Evolutionary conservation across 1,140 invertebrate genomes (phyloP), one percentile per base, ranked within the genome.

Genomic region (Chrysoperla carnea): DNA sequence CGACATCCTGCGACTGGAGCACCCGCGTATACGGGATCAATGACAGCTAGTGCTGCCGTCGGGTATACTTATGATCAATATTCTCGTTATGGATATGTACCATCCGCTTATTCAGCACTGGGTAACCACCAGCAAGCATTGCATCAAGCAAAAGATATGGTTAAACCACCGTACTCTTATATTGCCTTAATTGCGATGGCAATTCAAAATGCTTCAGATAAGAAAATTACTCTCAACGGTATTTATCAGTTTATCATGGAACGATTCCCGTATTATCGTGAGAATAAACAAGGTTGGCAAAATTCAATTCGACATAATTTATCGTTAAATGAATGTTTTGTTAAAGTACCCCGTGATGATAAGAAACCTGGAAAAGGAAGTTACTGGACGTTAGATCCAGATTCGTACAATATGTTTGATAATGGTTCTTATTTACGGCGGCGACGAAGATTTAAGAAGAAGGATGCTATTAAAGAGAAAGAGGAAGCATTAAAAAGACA

Each of bases 241-340:
- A 99, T 99, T 54, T 99, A 99, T 59, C 85, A 94, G 62, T 98
- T 93, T 58, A 99, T 99, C 47, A 98, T 98, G 83, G 91, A 96
- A 49, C 70, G 86, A 4, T 99, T 97, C 58, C 91, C 92, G 0
- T 98, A 95, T 57, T 98, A 97, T 61, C 68, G 93, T n/a, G 89
- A 97, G 58, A 96, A 90, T 61, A 93, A 92, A 58, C 90, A 95
- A 61, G 79, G 86, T 40, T 91, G 87, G 87, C 90, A 95, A 61
- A 95, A 95, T 57, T 90, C 84, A 1, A 95, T 95, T 44, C 70
- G 92, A 33, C 92, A 99, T 61, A 99, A 99, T 65, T 67, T 99
- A 5, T 92, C 85, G 47, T 69, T 99, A 11, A 99, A 99, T 67
- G 95, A 99, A 63, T 99, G 95, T 60, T 99, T 99, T 63, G 81